Percentiles rank a stretch among this genome's conserved stretches.
These are phyloP conservation scores for Terebella lapidaria DNA, from an alignment of 2,888 invertebrate genomes.

Conservation along the genomic window DNA sequence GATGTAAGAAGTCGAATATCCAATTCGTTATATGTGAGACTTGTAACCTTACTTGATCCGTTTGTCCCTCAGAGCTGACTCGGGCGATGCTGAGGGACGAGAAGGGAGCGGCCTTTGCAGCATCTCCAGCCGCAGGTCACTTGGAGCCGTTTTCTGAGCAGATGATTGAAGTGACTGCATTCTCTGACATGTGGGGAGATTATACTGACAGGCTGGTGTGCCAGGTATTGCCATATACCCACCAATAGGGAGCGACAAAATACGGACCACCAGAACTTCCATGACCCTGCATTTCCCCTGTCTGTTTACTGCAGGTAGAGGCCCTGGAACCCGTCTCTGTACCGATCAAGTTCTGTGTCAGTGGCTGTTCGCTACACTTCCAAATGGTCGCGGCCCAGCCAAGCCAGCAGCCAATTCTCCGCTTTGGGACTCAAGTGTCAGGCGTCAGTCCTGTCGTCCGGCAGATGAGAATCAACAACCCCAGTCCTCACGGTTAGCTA, in stretches of 20 bases:
- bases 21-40: too few species aligned
- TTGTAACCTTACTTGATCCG: too few species aligned
- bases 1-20: too few species aligned
- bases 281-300: too few species aligned
- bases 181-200: slow-evolving; percentile 49
- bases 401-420: slow-evolving; percentile 31
- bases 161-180: slow-evolving; percentile 39
- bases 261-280: not conserved
- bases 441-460: slow-evolving; percentile 36
- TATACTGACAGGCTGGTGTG: slow-evolving; percentile 42
- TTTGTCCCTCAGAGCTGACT: too few species aligned
- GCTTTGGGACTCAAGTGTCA: slow-evolving; percentile 47
- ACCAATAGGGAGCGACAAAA: not conserved
- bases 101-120: slow-evolving; percentile 41
- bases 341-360: slow-evolving; percentile 34
- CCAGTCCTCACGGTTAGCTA: slow-evolving; percentile 43
- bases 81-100: slow-evolving; percentile 36
- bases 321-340: slow-evolving; percentile 8
- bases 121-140: slow-evolving; percentile 33
- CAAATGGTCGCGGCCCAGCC: slow-evolving; percentile 46
- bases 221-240: too few species aligned
- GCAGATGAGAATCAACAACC: slow-evolving; percentile 45
- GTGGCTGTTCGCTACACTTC: slow-evolving; percentile 48
- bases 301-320: slow-evolving; percentile 15
- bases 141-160: slow-evolving; percentile 38